A percentile compares a stretch with the other conserved stretches of the same genome.
phyloP scores from a whole-genome alignment of 2,113 vertebrate genomes.

The Cephalopterus ornatus region DNA sequence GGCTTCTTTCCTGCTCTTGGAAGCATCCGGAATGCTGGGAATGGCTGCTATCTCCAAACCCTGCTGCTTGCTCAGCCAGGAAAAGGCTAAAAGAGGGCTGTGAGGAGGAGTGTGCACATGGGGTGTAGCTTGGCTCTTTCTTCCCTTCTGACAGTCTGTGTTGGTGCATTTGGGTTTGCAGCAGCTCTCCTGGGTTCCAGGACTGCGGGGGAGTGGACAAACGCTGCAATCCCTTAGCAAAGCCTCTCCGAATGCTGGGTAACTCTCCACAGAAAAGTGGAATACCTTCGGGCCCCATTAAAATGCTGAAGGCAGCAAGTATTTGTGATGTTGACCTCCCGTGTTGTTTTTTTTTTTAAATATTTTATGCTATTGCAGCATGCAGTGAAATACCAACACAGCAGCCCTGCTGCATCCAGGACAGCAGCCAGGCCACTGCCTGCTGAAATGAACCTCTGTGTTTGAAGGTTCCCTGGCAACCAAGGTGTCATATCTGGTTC shows the following conservation, averaged over 20 bases:
- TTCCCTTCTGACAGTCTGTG: not conserved
- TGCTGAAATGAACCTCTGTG: not conserved
- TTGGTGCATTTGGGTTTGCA: not conserved
- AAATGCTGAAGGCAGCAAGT: not conserved
- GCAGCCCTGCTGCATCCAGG: not conserved
- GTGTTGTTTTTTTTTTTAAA: not conserved
- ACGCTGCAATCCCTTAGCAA: not conserved
- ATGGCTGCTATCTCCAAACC: not conserved
- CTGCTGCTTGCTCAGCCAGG: not conserved
- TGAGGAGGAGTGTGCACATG: rapidly evolving
- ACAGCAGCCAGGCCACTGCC: not conserved
- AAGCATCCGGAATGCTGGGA: not conserved
- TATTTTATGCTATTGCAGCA: not conserved
- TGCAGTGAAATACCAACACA: not conserved
- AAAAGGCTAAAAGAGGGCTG: not conserved
- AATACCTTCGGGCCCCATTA: not conserved
- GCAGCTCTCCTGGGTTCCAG: not conserved
- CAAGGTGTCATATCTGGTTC: not conserved
- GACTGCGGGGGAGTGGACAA: not conserved
- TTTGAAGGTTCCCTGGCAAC: not conserved
- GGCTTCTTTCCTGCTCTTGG: not conserved
- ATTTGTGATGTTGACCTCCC: not conserved
- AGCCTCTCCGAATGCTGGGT: not conserved
- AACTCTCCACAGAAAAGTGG: not conserved
- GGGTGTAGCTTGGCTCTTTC: not conserved